phyloP scores from a whole-genome alignment of 2,888 invertebrate genomes.

The Dugesia japonica region DNA sequence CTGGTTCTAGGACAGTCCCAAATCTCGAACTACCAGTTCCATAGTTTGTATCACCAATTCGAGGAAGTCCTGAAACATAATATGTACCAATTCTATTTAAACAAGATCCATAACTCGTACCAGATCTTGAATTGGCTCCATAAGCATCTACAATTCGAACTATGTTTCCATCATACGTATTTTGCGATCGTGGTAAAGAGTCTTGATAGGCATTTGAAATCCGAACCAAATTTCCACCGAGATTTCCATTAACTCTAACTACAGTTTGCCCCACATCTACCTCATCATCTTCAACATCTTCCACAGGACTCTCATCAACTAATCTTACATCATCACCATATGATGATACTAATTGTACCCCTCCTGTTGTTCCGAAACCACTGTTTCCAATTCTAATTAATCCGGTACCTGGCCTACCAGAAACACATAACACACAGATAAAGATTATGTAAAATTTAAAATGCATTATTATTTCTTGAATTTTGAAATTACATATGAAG shows the following conservation, averaged over 20 bases:
- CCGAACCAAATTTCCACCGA: not conserved
- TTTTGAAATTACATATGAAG: too few species aligned
- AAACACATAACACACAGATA: not conserved
- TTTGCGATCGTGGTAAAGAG: not conserved
- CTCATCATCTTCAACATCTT: not conserved
- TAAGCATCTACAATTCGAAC: not conserved
- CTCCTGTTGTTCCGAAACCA: not conserved
- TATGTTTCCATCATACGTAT: not conserved
- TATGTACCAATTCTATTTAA: not conserved
- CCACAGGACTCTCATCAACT: not conserved
- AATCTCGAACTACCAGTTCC: not conserved
- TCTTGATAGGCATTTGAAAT: not conserved
- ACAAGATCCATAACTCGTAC: constrained; percentile 2
- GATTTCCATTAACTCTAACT: not conserved
- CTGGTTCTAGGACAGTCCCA: not conserved
- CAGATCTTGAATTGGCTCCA: not conserved
- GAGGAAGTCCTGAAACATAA: constrained; percentile 8
- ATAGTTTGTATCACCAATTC: not conserved
- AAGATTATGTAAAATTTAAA: not conserved
- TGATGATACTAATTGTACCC: not conserved
- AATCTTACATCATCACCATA: not conserved
- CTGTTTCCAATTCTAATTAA: not conserved
- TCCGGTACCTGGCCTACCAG: not conserved
- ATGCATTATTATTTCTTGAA: not conserved
- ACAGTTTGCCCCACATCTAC: not conserved